phyloP scores from a whole-genome alignment of 37 sponge, comb jelly and placozoan species.

The Haliclona indistincta region DNA sequence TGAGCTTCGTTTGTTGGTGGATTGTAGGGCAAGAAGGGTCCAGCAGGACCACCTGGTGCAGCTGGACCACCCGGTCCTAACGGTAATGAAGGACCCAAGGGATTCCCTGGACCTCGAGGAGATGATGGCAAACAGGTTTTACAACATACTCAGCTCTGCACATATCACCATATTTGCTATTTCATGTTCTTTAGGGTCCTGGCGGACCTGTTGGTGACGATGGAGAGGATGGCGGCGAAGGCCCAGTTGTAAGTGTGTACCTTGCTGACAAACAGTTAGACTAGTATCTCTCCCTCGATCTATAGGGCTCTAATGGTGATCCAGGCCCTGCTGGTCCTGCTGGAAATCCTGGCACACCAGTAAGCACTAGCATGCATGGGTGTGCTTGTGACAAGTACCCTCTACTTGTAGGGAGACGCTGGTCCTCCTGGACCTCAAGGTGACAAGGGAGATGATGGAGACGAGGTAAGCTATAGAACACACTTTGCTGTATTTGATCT shows the following conservation, averaged over 20 bases:
- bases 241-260: neutral
- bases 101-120: slow-evolving; percentile 53
- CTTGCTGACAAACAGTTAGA: neutral
- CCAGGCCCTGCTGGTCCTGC: slow-evolving; percentile 44
- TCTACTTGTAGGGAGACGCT: slow-evolving; percentile 24
- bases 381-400: neutral
- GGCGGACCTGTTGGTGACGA: slow-evolving; percentile 9
- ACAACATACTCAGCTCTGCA: neutral
- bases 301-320: slow-evolving; percentile 39
- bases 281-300: neutral
- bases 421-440: slow-evolving; percentile 53
- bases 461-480: slow-evolving; percentile 1
- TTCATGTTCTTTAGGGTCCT: neutral
- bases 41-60: slow-evolving; percentile 41
- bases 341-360: slow-evolving; percentile 40
- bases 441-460: slow-evolving; percentile 61
- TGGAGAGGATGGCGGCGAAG: too few species aligned
- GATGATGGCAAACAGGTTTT: slow-evolving; percentile 50
- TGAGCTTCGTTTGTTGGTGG: neutral
- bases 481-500: neutral
- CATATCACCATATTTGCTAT: neutral
- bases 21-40: slow-evolving; percentile 34
- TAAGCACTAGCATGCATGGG: slow-evolving; percentile 6
- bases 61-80: slow-evolving; percentile 13
- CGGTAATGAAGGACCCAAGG: slow-evolving; percentile 1